These are phyloP conservation scores for Vespertilio murinus DNA, from an alignment of 2,797 vertebrate species.

Conservation along the genomic window DNA sequence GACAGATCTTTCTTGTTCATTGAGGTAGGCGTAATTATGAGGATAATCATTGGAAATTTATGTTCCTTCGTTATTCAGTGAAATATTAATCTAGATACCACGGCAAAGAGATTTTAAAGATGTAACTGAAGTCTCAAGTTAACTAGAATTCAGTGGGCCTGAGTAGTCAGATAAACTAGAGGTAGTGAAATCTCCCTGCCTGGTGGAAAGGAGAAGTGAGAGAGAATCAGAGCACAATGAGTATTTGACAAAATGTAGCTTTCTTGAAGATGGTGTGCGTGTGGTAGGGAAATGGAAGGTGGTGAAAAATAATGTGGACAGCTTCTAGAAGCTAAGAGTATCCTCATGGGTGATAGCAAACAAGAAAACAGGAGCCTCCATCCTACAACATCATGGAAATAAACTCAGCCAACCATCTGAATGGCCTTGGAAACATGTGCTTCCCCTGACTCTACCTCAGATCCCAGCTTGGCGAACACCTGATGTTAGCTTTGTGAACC, in stretches of 20 bases:
- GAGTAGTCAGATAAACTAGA: background rate
- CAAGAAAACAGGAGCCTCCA: background rate
- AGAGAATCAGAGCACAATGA: background rate
- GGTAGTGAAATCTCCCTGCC: background rate
- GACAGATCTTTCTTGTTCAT: background rate
- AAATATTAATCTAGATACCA: background rate
- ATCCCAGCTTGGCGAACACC: background rate
- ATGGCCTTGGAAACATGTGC: background rate
- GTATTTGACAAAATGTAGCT: background rate
- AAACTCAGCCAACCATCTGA: background rate
- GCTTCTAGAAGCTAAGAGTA: background rate
- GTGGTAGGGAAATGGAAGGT: rapidly evolving
- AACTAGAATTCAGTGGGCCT: background rate
- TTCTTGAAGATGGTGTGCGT: background rate
- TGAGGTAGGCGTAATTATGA: background rate
- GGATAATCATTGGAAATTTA: background rate
- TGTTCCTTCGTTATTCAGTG: background rate
- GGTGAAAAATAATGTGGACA: background rate
- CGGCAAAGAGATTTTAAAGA: background rate
- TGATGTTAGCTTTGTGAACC: background rate
- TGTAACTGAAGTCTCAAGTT: background rate
- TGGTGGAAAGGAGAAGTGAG: background rate
- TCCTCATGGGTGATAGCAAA: background rate
- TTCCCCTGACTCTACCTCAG: background rate
- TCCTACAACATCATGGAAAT: background rate